Percentiles rank a stretch among this genome's conserved stretches.
These are phyloP conservation scores for Chrysolophus pictus DNA, from an alignment of 2,797 vertebrate genomes.

Conservation along the genomic window DNA sequence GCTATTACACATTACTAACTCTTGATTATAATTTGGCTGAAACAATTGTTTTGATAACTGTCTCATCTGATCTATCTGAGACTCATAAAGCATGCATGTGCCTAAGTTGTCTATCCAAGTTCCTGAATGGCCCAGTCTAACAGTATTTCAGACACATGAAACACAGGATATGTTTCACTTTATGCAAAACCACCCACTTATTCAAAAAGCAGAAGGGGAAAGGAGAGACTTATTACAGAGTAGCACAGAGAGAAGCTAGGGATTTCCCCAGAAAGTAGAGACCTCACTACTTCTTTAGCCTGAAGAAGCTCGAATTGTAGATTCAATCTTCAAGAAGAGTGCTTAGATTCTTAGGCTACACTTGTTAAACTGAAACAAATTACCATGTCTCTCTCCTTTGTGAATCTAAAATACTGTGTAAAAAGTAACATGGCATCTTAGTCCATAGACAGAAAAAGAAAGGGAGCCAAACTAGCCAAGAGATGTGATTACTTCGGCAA, in stretches of 20 bases:
- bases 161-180: not conserved
- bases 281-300: not conserved
- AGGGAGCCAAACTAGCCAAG: not conserved
- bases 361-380: not conserved
- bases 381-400: not conserved
- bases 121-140: not conserved
- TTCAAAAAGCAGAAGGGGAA: conserved; percentile 8
- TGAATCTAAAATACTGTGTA: not conserved
- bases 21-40: not conserved
- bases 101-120: not conserved
- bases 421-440: not conserved
- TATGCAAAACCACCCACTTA: not conserved
- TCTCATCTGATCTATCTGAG: not conserved
- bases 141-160: not conserved
- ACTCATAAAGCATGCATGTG: not conserved
- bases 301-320: not conserved
- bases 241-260: not conserved
- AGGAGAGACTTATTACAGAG: not conserved
- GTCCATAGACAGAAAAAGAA: not conserved
- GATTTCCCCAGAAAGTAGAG: not conserved
- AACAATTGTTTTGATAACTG: not conserved
- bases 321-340: not conserved
- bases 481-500: not conserved
- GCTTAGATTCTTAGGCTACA: not conserved
- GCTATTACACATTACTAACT: not conserved